Percentiles rank a stretch among this genome's conserved stretches.
phyloP scores from a whole-genome alignment of 2,113 vertebrate genomes.

The Pseudopipra pipra region DNA sequence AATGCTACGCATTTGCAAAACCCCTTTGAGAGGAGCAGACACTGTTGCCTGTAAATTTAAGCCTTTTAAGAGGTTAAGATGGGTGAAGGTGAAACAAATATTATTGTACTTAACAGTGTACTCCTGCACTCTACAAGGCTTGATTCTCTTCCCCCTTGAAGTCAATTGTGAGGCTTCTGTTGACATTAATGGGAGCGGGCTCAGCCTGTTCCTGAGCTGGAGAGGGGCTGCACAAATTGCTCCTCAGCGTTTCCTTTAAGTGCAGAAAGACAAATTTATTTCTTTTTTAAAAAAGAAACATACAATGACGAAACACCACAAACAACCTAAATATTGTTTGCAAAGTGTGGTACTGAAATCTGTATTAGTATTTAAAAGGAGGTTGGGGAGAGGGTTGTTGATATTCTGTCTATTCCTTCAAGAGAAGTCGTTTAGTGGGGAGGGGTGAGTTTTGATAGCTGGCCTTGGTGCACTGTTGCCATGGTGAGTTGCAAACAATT shows the following conservation, averaged over 20 bases:
- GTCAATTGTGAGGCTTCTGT: background rate
- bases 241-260: background rate
- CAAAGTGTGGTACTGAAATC: background rate
- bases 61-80: background rate
- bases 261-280: background rate
- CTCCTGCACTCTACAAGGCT: background rate
- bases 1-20: slow-evolving; percentile 1
- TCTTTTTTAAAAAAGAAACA: background rate
- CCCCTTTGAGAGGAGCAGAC: slow-evolving; percentile 9
- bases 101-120: background rate
- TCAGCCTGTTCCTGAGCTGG: background rate
- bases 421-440: background rate
- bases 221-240: background rate
- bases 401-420: background rate
- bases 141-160: background rate
- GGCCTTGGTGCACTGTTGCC: background rate
- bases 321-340: background rate
- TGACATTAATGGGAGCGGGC: background rate
- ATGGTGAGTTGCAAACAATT: background rate
- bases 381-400: background rate
- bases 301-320: background rate
- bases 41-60: background rate
- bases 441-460: background rate
- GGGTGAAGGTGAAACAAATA: slow-evolving; percentile 44
- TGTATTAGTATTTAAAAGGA: background rate